phyloP scores from a whole-genome alignment of 2,113 vertebrate species.

The Cacatua alba region DNA sequence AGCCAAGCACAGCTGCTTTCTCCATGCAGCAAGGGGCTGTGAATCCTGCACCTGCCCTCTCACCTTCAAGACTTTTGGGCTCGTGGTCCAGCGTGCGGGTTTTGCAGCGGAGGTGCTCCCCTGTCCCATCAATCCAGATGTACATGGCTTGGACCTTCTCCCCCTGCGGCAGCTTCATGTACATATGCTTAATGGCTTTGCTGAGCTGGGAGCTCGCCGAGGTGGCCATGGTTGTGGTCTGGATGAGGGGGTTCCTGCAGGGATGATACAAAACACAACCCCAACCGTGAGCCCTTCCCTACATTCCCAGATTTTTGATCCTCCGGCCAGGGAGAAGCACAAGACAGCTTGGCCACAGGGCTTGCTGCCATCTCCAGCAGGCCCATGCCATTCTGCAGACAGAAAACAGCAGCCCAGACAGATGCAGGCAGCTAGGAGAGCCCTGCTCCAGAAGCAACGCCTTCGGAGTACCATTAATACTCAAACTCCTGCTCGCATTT shows the following conservation, averaged over 20 bases:
- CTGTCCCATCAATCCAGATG: slow-evolving; percentile 93
- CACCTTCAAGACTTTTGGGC: slow-evolving; percentile 93
- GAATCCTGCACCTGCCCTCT: background rate
- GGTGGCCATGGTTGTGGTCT: slow-evolving; percentile 84
- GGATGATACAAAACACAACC: background rate
- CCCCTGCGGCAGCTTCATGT: slow-evolving; percentile 90
- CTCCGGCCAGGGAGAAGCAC: background rate
- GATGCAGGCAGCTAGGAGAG: background rate
- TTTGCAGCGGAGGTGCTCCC: slow-evolving; percentile 91
- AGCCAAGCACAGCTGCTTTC: background rate
- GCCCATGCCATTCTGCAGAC: background rate
- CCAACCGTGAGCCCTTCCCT: background rate
- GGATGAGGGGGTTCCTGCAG: slow-evolving; percentile 46
- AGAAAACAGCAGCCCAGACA: background rate
- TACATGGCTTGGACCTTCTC: slow-evolving; percentile 92
- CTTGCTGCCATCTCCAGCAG: background rate
- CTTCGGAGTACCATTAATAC: background rate
- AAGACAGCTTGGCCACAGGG: accelerated
- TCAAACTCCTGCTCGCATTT: background rate
- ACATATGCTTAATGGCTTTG: slow-evolving; percentile 91
- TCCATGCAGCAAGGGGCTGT: accelerated
- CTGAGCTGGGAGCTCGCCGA: slow-evolving; percentile 88
- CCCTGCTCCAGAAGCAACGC: background rate
- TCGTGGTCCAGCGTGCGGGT: slow-evolving; percentile 90
- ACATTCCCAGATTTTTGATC: accelerated